These are phyloP conservation scores for Catharus bicknelli DNA, from an alignment of 2,113 vertebrate species.

Conservation along the genomic window DNA sequence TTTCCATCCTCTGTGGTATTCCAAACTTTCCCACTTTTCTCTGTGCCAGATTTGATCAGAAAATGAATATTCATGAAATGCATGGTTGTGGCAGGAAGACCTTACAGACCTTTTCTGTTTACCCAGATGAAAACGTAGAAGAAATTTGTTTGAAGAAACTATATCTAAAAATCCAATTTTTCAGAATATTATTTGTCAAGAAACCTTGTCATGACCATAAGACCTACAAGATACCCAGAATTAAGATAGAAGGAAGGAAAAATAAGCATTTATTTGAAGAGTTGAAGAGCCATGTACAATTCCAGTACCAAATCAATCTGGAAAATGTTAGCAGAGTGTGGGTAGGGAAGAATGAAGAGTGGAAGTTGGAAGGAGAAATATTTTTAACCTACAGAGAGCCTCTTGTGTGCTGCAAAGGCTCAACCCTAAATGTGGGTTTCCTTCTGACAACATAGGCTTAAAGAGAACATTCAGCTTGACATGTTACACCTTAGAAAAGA, in stretches of 20 bases:
- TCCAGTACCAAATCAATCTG: not conserved
- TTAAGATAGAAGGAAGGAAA: slow-evolving; percentile 34
- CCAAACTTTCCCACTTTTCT: not conserved
- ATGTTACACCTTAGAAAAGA: slow-evolving; percentile 37
- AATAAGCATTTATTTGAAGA: slow-evolving; percentile 30
- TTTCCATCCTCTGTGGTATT: slow-evolving; percentile 27
- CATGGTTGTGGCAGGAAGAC: not conserved
- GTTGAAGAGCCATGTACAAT: not conserved
- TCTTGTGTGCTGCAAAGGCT: slow-evolving; percentile 49
- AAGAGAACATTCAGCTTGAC: slow-evolving; percentile 56
- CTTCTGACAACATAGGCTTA: slow-evolving; percentile 61
- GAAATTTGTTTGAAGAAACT: not conserved
- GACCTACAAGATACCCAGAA: not conserved
- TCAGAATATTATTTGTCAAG: not conserved
- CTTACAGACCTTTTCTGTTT: not conserved
- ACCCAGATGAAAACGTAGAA: not conserved
- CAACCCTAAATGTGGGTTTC: slow-evolving; percentile 52
- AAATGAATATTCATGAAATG: not conserved
- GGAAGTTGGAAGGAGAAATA: slow-evolving; percentile 24
- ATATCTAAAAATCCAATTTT: not conserved
- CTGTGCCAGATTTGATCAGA: slow-evolving; percentile 23
- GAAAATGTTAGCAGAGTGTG: slow-evolving; percentile 36
- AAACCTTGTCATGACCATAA: not conserved
- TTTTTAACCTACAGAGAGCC: slow-evolving; percentile 49
- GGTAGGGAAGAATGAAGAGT: not conserved